phyloP scores from a whole-genome alignment of 2,888 invertebrate genomes.

The Penaeus monodon region DNA sequence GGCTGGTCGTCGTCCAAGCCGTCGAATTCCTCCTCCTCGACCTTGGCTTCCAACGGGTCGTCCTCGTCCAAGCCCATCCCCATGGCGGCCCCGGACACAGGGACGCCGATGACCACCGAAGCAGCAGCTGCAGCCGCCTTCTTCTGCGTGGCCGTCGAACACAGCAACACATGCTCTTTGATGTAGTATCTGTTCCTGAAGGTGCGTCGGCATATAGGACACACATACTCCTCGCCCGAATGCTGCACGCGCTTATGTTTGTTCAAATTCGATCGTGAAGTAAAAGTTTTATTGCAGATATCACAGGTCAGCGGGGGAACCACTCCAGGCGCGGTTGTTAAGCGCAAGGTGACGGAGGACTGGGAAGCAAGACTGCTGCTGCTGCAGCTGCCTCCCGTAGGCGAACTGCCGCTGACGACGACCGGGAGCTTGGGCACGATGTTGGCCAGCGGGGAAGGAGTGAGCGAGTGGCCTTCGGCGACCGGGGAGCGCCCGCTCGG shows the following conservation, averaged over 20 bases:
- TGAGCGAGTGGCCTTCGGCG: constrained; percentile 47
- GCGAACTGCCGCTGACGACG: not conserved
- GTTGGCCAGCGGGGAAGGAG: constrained; percentile 49
- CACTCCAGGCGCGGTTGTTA: constrained; percentile 6
- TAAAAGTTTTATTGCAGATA: constrained; percentile 63
- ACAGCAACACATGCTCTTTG: constrained; percentile 63
- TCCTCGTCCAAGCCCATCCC: not conserved
- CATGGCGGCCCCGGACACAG: constrained; percentile 16
- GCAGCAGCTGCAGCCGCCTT: constrained; percentile 60
- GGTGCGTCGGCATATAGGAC: constrained; percentile 57
- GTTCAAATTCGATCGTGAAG: constrained; percentile 63
- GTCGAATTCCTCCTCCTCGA: constrained; percentile 24
- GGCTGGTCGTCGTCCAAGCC: constrained; percentile 53
- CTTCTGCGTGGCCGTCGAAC: constrained; percentile 61
- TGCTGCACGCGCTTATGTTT: constrained; percentile 65
- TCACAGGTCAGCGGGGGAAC: constrained; percentile 56
- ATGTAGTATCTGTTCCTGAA: constrained; percentile 65
- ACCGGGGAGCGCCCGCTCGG: constrained; percentile 36
- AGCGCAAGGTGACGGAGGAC: constrained; percentile 11
- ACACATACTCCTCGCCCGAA: constrained; percentile 64
- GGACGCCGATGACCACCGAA: constrained; percentile 41
- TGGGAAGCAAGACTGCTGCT: constrained; percentile 17
- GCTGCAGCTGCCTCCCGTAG: not conserved
- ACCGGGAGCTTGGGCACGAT: constrained; percentile 37
- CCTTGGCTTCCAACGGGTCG: not conserved